Conservation (phyloP, 2,797 vertebrate species). For the Enteromius trimaculatus region DNA sequence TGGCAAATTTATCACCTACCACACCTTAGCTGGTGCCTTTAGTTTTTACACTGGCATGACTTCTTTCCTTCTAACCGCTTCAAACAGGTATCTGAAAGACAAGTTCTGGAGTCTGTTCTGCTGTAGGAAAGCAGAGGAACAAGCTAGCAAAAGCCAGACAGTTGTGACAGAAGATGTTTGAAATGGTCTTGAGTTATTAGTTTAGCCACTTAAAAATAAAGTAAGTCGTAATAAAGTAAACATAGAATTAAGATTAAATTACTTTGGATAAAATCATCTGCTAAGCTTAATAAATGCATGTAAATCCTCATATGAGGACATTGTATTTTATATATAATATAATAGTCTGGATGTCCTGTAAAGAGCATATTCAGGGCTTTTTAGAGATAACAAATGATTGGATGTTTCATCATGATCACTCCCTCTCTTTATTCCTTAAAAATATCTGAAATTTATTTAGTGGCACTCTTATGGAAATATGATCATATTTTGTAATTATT, state of each 20-base stretch:
- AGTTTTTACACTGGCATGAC: slow-evolving; percentile 53
- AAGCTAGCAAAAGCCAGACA: slow-evolving; percentile 27
- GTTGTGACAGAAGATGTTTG: slow-evolving; percentile 24
- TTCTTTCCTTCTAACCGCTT: slow-evolving; percentile 54
- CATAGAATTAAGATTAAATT: not conserved
- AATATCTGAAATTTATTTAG: too few relatives aligned
- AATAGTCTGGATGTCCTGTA: too few relatives aligned
- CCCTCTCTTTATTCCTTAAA: too few relatives aligned
- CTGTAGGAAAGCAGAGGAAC: slow-evolving; percentile 31
- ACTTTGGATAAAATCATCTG: not conserved
- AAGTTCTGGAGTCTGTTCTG: slow-evolving; percentile 52
- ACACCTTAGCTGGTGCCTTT: slow-evolving; percentile 36
- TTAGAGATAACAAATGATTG: too few relatives aligned
- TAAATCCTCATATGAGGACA: not conserved
- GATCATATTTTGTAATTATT: too few relatives aligned
- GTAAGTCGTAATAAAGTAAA: not conserved
- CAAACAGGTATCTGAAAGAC: slow-evolving; percentile 58
- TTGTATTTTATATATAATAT: too few relatives aligned
- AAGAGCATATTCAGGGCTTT: too few relatives aligned
- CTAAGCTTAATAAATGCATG: not conserved
- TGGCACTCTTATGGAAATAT: too few relatives aligned
- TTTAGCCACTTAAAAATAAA: not conserved
- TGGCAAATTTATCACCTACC: not conserved
- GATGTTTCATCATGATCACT: too few relatives aligned
- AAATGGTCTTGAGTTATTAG: not conserved